Conservation (phyloP, 2,888 invertebrate genomes). For the Parasteatoda lunata region DNA sequence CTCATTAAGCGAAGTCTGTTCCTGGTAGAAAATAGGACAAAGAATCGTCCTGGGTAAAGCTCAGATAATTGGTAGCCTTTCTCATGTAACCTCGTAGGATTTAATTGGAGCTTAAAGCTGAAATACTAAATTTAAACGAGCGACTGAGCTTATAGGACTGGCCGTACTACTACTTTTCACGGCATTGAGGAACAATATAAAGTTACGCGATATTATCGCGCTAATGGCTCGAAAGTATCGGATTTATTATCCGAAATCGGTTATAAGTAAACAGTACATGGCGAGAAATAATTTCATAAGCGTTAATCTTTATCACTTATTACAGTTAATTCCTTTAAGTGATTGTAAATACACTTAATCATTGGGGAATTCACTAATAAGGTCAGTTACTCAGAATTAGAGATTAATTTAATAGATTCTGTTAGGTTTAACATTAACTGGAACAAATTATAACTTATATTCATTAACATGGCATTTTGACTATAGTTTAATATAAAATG, state of each 20-base stretch:
- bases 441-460: no score
- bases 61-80: constrained; percentile 17
- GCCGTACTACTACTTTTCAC: background rate
- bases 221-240: constrained; percentile 13
- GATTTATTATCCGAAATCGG: constrained; percentile 5
- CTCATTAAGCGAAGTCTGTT: constrained; percentile 22
- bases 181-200: constrained; percentile 20
- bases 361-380: background rate
- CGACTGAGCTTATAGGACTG: background rate
- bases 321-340: background rate
- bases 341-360: constrained; percentile 1
- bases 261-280: background rate
- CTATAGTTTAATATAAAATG: no score
- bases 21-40: constrained; percentile 16
- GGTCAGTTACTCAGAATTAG: background rate
- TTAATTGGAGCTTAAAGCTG: constrained; percentile 35
- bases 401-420: background rate
- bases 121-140: constrained; percentile 16
- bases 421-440: no score
- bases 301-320: background rate
- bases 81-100: constrained; percentile 7
- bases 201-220: constrained; percentile 17
- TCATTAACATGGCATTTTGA: no score
- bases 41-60: constrained; percentile 17
- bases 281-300: background rate